Conservation (phyloP, 2,797 vertebrate genomes). For the Tolypeutes matacus region DNA sequence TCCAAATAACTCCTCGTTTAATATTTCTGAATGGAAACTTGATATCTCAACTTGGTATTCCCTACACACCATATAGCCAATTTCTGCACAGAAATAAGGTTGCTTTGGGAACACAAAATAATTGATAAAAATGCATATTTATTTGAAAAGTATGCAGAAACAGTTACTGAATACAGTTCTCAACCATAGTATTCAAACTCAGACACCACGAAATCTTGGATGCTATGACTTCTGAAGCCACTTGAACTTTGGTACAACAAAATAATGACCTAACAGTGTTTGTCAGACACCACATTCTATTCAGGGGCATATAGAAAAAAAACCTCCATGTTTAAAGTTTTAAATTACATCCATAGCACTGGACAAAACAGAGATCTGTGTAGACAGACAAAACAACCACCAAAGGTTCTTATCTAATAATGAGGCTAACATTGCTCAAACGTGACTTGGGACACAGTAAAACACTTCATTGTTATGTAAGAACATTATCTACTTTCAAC, state of each 20-base stretch:
- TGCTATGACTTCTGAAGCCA: constrained; percentile 79
- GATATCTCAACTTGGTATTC: background rate
- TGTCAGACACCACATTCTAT: constrained; percentile 70
- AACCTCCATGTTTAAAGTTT: constrained; percentile 49
- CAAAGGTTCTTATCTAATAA: constrained; percentile 69
- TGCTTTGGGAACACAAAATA: background rate
- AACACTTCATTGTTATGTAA: constrained; percentile 52
- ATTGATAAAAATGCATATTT: constrained; percentile 84
- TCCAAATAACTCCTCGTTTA: background rate
- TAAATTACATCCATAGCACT: constrained; percentile 66
- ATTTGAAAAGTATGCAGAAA: constrained; percentile 86
- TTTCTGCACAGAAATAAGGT: background rate
- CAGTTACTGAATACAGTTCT: constrained; percentile 82
- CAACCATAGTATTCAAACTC: constrained; percentile 72
- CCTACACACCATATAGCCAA: background rate
- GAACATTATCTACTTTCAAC: constrained; percentile 51
- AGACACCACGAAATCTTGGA: constrained; percentile 69
- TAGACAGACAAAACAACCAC: constrained; percentile 65
- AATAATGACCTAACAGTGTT: constrained; percentile 64
- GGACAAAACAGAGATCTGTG: constrained; percentile 67
- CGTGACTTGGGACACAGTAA: constrained; percentile 2
- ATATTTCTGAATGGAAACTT: background rate
- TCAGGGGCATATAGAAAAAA: constrained; percentile 60
- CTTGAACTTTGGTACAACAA: constrained; percentile 80
- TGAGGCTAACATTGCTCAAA: background rate